Conservation (phyloP, 2,888 invertebrate genomes). For the Palloptera scutellata region DNA sequence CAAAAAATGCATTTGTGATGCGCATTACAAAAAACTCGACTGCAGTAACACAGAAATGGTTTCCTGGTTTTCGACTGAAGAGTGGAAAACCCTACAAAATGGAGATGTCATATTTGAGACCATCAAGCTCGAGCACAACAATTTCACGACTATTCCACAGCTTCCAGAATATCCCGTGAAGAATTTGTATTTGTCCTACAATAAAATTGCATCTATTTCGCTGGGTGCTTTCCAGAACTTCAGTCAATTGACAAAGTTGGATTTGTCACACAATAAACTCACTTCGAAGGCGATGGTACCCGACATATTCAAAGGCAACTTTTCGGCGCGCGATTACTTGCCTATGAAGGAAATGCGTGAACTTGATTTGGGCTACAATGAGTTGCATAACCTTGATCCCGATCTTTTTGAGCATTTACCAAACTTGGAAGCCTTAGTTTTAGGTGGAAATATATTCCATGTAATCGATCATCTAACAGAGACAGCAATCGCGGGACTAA, state of each 20-base stretch:
- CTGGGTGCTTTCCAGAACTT: slow-evolving; percentile 72
- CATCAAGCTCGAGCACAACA: slow-evolving; percentile 56
- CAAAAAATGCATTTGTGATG: slow-evolving; percentile 67
- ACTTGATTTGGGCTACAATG: slow-evolving; percentile 72
- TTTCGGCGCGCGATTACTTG: slow-evolving; percentile 45
- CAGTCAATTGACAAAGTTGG: slow-evolving; percentile 70
- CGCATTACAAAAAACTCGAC: slow-evolving; percentile 64
- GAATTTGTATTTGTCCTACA: slow-evolving; percentile 71
- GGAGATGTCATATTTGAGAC: slow-evolving; percentile 53
- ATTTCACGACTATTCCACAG: slow-evolving; percentile 48
- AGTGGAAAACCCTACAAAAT: slow-evolving; percentile 66
- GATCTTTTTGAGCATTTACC: slow-evolving; percentile 81
- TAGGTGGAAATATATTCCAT: slow-evolving; percentile 79
- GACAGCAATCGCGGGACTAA: slow-evolving; percentile 73
- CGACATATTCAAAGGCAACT: slow-evolving; percentile 71
- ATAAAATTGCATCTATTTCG: slow-evolving; percentile 71
- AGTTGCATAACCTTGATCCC: slow-evolving; percentile 73
- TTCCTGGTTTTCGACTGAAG: slow-evolving; percentile 66
- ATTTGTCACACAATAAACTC: slow-evolving; percentile 76
- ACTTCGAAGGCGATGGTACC: slow-evolving; percentile 70
- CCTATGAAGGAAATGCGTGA: slow-evolving; percentile 51
- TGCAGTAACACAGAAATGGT: slow-evolving; percentile 67
- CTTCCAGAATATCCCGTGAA: slow-evolving; percentile 67
- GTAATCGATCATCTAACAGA: slow-evolving; percentile 72
- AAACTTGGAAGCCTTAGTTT: slow-evolving; percentile 71